Evolutionary conservation across 2,888 invertebrate species (phyloP).

Genomic region (Leptarthrus brevirostris): DNA sequence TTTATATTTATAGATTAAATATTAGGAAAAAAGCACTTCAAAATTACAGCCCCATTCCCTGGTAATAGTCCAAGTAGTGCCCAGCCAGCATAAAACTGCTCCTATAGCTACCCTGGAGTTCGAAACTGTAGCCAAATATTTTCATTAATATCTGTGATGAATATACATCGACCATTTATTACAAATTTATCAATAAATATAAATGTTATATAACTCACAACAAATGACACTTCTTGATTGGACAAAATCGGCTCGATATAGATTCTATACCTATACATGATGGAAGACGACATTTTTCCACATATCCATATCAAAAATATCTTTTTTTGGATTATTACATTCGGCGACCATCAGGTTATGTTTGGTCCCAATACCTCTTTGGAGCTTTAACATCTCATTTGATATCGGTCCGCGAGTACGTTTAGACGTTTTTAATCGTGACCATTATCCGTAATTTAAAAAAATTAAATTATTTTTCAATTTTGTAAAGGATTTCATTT

Average conservation of each 20-base stretch:
- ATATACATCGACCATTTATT: constrained; percentile 45
- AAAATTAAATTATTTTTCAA: constrained; percentile 2
- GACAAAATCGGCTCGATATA: constrained; percentile 24
- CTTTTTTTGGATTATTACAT: constrained; percentile 46
- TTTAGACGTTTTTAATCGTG: constrained; percentile 60
- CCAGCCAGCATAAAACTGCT: not conserved
- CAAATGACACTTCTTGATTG: constrained; percentile 49
- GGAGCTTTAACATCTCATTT: constrained; percentile 67
- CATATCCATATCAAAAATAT: constrained; percentile 16
- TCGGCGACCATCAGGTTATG: constrained; percentile 48
- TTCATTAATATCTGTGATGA: constrained; percentile 49
- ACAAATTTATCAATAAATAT: constrained; percentile 48
- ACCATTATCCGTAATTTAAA: constrained; percentile 11
- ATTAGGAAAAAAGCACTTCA: constrained; percentile 15
- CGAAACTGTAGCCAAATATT: constrained; percentile 34
- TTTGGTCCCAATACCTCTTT: constrained; percentile 59
- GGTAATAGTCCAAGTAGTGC: constrained; percentile 14
- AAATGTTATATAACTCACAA: constrained; percentile 49
- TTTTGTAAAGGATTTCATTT: not conserved
- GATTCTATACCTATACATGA: constrained; percentile 2
- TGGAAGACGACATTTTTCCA: constrained; percentile 18
- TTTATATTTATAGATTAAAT: constrained; percentile 43
- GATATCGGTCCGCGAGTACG: constrained; percentile 67
- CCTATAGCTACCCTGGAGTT: constrained; percentile 12
- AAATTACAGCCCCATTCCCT: constrained; percentile 14